These are phyloP conservation scores for Caenorhabditis drosophilae DNA, from an alignment of 2,888 invertebrate species.

Conservation along the genomic window DNA sequence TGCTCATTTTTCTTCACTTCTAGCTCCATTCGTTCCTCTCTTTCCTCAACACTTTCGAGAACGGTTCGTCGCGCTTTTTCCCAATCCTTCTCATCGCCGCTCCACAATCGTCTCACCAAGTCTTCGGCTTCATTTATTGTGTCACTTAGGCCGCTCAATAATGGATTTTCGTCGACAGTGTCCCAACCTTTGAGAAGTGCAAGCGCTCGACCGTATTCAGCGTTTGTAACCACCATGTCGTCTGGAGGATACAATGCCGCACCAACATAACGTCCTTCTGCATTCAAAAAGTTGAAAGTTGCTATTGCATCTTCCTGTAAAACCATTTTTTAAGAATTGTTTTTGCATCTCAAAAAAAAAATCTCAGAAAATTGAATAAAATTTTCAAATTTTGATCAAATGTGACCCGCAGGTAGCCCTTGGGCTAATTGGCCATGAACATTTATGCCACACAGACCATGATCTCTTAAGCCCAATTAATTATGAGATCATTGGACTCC, in stretches of 20 bases:
- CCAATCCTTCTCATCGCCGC: slow-evolving; percentile 43
- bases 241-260: slow-evolving; percentile 74
- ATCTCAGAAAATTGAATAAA: no score
- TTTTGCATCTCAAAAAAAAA: no score
- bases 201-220: slow-evolving; percentile 57
- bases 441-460: no score
- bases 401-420: no score
- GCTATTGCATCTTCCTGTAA: slow-evolving; percentile 80
- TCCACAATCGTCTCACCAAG: slow-evolving; percentile 50
- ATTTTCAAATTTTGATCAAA: neutral
- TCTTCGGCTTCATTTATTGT: slow-evolving; percentile 42
- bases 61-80: slow-evolving; percentile 26
- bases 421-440: no score
- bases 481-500: no score
- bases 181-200: slow-evolving; percentile 56
- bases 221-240: slow-evolving; percentile 57
- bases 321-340: neutral
- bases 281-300: slow-evolving; percentile 88
- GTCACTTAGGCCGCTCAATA: slow-evolving; percentile 42
- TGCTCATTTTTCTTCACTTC: slow-evolving; percentile 20
- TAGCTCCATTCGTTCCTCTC: slow-evolving; percentile 33
- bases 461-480: no score
- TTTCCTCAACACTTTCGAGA: slow-evolving; percentile 26
- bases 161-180: slow-evolving; percentile 55
- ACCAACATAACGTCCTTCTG: slow-evolving; percentile 79